These are phyloP conservation scores for Isaurus tuberculatus DNA, from an alignment of 92 coral and sea anemone species.

Conservation along the genomic window DNA sequence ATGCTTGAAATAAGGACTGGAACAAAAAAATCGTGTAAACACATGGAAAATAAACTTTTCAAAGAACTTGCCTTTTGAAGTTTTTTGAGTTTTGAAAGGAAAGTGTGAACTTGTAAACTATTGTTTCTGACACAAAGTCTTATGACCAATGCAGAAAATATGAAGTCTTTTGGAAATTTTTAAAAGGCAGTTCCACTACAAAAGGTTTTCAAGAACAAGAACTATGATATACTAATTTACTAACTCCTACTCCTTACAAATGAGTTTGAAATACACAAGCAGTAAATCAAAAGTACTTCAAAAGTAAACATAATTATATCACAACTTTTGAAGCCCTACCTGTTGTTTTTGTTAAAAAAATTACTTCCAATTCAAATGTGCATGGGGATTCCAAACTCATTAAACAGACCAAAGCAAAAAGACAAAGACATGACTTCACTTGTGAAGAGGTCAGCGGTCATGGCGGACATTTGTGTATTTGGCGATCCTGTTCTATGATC, in stretches of 20 bases:
- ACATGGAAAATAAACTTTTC: slow-evolving; percentile 16
- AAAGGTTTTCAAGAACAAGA: slow-evolving; percentile 21
- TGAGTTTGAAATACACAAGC: slow-evolving; percentile 23
- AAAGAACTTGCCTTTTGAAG: slow-evolving; percentile 16
- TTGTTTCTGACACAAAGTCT: slow-evolving; percentile 10
- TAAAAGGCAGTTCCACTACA: slow-evolving; percentile 14
- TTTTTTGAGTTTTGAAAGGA: slow-evolving; percentile 4
- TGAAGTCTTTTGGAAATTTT: slow-evolving; percentile 10
- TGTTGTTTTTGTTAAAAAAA: slow-evolving; percentile 1
- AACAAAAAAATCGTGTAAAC: background rate
- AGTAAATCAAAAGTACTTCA: background rate
- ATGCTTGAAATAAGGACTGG: slow-evolving; percentile 8
- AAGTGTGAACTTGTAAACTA: slow-evolving; percentile 15
- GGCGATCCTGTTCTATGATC: no score
- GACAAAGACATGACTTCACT: slow-evolving; percentile 16
- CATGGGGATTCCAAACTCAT: slow-evolving; percentile 33
- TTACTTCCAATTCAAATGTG: slow-evolving; percentile 24
- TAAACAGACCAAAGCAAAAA: slow-evolving; percentile 22
- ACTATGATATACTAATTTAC: slow-evolving; percentile 2
- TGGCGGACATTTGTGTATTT: no score
- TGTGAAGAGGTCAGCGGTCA: slow-evolving; percentile 23
- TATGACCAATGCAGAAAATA: slow-evolving; percentile 1
- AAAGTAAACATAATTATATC: background rate
- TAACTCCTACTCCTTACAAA: slow-evolving; percentile 18
- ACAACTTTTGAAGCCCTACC: slow-evolving; percentile 5